These are phyloP conservation scores for Crotalus tigris DNA, from an alignment of 2,113 vertebrate genomes.

Conservation along the genomic window DNA sequence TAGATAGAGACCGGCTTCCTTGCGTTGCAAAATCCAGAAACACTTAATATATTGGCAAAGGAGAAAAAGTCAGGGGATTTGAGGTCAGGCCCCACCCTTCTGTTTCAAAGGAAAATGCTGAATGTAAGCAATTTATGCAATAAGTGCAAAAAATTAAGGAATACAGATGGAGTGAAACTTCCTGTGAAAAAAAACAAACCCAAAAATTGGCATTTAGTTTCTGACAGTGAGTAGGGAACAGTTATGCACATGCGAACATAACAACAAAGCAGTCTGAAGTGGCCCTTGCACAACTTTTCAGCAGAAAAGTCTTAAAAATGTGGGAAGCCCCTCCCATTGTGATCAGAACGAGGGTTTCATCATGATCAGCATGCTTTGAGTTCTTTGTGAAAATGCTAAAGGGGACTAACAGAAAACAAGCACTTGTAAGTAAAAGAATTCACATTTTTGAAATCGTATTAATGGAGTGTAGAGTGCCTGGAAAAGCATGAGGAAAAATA, in stretches of 20 bases:
- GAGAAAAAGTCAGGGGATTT: not conserved
- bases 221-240: not conserved
- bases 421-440: not conserved
- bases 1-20: not conserved
- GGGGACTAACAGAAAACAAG: not conserved
- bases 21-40: not conserved
- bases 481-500: not conserved
- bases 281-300: not conserved
- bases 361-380: not conserved
- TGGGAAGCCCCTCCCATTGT: too few relatives aligned
- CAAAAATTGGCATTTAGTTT: not conserved
- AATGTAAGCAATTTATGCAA: not conserved
- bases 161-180: not conserved
- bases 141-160: not conserved
- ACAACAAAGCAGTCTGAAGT: not conserved
- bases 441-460: not conserved
- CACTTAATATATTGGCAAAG: not conserved
- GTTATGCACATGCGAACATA: not conserved
- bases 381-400: not conserved
- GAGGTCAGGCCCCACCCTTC: not conserved
- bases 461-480: not conserved
- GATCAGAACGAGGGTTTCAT: not conserved
- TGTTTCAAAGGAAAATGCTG: not conserved
- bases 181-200: not conserved
- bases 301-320: not conserved